Base-by-base conservation (phyloP, 2,888 invertebrate genomes). In the Cheilosia pagana region DNA sequence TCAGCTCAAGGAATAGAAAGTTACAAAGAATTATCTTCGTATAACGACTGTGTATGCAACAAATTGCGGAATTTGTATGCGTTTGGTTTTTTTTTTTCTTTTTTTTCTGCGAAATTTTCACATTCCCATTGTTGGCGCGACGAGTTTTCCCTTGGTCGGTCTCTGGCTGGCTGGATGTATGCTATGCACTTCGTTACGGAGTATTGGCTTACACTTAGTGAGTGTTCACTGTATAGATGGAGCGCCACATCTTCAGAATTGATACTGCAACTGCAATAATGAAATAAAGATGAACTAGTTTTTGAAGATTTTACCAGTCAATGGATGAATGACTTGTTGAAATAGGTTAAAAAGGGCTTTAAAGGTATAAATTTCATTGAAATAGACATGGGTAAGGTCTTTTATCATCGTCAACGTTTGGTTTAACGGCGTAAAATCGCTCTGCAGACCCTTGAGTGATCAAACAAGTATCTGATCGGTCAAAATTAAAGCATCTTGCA, bases 161-260 rank as follows among this genome's bases (percentile, higher is more conserved):
- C 16, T 45, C 7, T 2, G 6, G 3, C 3, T 8, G 6, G 6
- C 8, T 16, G 7, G 12, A 4, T 0, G 48, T n/a, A 28, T 60
- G 60, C 62, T 8, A 25, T 21, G 35, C 52, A 48, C 57, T 72
- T 74, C 74, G 74, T 79, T 67, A 48, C 52, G 59, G 65, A 28
- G 74, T 74, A 79, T 74, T 74, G 79, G 16, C 74, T 79, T 74
- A 79, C 74, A 74, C 52, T 74, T 50, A 19, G 25, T 35, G 48
- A 21, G 23, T 12, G 14, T 43, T 10, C 1, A 53, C 39, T 21
- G 8, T 39, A 57, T 57, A 65, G 48, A 55, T 21, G 41, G 55
- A 75, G 75, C 55, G 75, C 55, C 75, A 63, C 74, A 48, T 74
- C 16, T 39, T 48, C 31, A 12, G 23, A 8, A 45, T 6, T 16